A percentile compares a stretch with the other conserved stretches of the same genome.
Conservation (phyloP, 2,113 vertebrate genomes). For the Pterocles orientalis region DNA sequence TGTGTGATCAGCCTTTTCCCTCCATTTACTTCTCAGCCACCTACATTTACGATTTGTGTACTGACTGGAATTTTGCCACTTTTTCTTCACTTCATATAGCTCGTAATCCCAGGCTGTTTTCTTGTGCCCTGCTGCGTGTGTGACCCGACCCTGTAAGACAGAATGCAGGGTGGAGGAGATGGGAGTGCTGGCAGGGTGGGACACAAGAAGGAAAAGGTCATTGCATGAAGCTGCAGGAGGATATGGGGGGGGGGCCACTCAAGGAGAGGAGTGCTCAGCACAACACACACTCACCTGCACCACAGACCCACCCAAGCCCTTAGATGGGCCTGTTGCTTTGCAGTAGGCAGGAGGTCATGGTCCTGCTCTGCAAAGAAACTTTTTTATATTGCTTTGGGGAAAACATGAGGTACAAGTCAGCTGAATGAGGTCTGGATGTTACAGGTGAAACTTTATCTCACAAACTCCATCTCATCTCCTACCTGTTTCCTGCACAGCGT, state of each 20-base stretch:
- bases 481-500: neutral
- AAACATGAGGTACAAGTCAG: neutral
- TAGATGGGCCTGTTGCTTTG: neutral
- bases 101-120: neutral
- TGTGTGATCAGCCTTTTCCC: neutral
- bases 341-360: fast-evolving
- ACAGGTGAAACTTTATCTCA: neutral
- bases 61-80: neutral
- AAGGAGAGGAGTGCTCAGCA: neutral
- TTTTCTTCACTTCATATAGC: neutral
- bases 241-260: no score
- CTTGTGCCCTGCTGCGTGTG: neutral
- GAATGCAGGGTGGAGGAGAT: neutral
- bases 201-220: neutral
- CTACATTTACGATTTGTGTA: neutral
- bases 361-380: neutral
- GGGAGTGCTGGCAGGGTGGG: neutral
- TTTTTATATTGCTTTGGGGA: neutral
- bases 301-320: neutral
- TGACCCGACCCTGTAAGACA: neutral
- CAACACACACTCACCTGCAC: neutral
- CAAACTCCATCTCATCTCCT: neutral
- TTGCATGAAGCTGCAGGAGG: neutral
- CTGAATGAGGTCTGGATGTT: neutral
- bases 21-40: neutral